A percentile compares a stretch with the other conserved stretches of the same genome.
Evolutionary conservation across 2,113 vertebrate species (phyloP).

Genomic region (Pogona vitticeps): DNA sequence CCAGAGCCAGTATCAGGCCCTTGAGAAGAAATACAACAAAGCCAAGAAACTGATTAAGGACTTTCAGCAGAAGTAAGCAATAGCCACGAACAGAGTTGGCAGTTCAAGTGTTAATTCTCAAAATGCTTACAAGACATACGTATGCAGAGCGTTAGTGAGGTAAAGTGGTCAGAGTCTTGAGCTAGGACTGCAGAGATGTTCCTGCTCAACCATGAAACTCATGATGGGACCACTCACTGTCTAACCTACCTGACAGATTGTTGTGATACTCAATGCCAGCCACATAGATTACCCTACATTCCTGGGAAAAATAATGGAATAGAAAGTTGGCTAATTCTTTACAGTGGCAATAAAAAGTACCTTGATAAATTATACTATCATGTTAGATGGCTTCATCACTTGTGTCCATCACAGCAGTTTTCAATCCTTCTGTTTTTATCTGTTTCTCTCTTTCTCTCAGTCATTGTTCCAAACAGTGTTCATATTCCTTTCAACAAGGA

Average conservation of each 20-base stretch:
- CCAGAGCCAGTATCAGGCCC: conserved; percentile 92
- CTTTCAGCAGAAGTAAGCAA: conserved; percentile 96
- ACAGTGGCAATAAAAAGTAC: neutral
- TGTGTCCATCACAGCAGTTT: no score
- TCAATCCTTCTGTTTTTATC: no score
- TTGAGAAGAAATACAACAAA: conserved; percentile 99
- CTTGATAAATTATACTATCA: neutral
- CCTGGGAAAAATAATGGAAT: neutral
- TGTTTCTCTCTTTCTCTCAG: neutral
- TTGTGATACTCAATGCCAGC: no score
- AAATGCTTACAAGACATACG: neutral
- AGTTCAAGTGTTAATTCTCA: neutral
- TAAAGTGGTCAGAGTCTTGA: neutral
- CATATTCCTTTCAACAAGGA: neutral
- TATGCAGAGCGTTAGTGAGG: neutral
- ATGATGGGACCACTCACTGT: neutral
- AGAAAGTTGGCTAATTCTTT: no score
- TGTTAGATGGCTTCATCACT: no score
- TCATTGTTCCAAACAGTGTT: no score
- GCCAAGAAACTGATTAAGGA: conserved; percentile 99
- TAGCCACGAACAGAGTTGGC: conserved; percentile 13
- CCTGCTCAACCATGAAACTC: neutral
- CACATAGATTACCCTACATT: neutral
- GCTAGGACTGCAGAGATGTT: neutral
- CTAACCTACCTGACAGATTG: neutral